Conservation (phyloP, 2,888 invertebrate species). For the Chrysolina americana region DNA sequence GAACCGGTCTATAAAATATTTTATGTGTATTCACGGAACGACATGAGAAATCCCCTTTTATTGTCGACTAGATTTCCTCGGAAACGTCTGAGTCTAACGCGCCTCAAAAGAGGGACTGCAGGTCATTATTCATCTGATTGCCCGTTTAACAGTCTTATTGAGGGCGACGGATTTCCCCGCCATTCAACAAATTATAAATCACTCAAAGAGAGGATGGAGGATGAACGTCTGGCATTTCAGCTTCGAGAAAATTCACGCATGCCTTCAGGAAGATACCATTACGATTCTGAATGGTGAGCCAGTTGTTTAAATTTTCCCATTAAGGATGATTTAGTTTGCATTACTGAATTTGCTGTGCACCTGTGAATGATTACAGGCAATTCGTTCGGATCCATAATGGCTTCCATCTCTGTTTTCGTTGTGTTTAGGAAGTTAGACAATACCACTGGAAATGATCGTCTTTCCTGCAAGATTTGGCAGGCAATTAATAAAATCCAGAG, state of each 20-base stretch:
- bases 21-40: slow-evolving; percentile 8
- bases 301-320: not conserved
- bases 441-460: no score
- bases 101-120: slow-evolving; percentile 1
- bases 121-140: slow-evolving; percentile 8
- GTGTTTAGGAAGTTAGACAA: no score
- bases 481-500: no score
- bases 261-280: not conserved
- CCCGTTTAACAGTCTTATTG: slow-evolving; percentile 12
- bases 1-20: not conserved
- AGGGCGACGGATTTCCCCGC: slow-evolving; percentile 3
- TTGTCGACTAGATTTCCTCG: not conserved
- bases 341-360: no score
- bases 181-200: slow-evolving; percentile 13
- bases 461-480: no score
- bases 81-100: not conserved
- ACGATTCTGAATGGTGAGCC: not conserved
- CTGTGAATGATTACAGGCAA: no score
- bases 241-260: not conserved
- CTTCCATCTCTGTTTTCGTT: no score
- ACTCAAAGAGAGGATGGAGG: slow-evolving; percentile 2
- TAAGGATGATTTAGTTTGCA: not conserved
- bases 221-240: slow-evolving; percentile 12
- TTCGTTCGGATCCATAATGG: no score
- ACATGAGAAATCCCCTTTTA: slow-evolving; percentile 2